These are phyloP conservation scores for Cyclophora albipunctata DNA, from an alignment of 2,888 invertebrate species.

Conservation along the genomic window DNA sequence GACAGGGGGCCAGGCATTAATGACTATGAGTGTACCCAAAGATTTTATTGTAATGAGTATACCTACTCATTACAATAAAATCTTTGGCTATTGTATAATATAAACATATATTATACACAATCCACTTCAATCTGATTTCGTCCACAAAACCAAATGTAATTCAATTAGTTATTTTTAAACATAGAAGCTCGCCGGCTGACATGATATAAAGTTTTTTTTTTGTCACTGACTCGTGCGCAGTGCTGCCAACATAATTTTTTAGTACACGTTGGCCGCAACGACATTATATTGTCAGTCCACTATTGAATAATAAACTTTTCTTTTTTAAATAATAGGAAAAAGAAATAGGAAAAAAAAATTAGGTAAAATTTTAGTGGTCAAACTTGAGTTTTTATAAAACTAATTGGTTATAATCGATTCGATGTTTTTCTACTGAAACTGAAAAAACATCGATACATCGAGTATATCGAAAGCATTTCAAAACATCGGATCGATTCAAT, in stretches of 20 bases:
- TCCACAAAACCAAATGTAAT: background rate
- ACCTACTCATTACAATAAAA: too few species aligned
- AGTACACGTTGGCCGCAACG: background rate
- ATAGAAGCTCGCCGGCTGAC: conserved; percentile 7
- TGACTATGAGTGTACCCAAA: too few species aligned
- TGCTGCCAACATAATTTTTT: conserved; percentile 1
- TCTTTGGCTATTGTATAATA: too few species aligned
- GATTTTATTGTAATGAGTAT: too few species aligned
- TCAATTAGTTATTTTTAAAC: background rate
- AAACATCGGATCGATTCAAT: conserved; percentile 3
- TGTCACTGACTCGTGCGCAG: conserved; percentile 1
- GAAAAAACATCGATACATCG: conserved; percentile 3
- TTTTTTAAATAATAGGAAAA: background rate
- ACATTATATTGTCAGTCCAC: conserved; percentile 1
- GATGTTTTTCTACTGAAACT: too few species aligned
- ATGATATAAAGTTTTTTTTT: background rate
- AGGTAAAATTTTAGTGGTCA: conserved; percentile 1
- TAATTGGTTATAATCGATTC: too few species aligned
- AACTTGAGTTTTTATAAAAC: conserved; percentile 1
- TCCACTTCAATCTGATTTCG: too few species aligned
- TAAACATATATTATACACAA: too few species aligned
- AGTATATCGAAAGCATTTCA: conserved; percentile 1
- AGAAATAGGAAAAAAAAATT: conserved; percentile 1
- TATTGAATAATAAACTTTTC: background rate
- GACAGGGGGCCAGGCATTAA: too few species aligned